Evolutionary conservation across 2,888 invertebrate species (phyloP).

Genomic region (Lordiphosa andalusiaca): DNA sequence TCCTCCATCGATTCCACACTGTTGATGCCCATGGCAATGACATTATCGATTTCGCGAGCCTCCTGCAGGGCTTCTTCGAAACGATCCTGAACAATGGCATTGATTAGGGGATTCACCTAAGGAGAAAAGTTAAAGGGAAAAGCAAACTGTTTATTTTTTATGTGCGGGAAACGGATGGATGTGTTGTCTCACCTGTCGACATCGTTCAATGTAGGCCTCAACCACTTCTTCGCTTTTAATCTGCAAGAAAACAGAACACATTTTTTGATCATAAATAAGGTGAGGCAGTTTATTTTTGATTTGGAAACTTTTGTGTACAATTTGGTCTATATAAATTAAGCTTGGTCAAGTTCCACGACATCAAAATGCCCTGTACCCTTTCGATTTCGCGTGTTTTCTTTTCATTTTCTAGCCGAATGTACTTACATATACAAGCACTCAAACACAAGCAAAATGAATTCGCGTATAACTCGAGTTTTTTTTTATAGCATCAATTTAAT

Average conservation of each 20-base stretch:
- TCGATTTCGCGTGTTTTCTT: no score
- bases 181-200: slow-evolving; percentile 86
- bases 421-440: no score
- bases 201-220: slow-evolving; percentile 87
- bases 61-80: slow-evolving; percentile 88
- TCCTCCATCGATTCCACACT: slow-evolving; percentile 84
- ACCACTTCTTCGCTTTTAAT: slow-evolving; percentile 87
- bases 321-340: no score
- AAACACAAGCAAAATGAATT: no score
- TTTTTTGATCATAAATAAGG: neutral
- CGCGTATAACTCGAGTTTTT: no score
- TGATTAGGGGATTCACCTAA: slow-evolving; percentile 88
- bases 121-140: neutral
- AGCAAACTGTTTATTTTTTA: neutral
- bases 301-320: no score
- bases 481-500: no score
- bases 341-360: no score
- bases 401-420: no score
- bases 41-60: slow-evolving; percentile 86
- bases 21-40: slow-evolving; percentile 83
- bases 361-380: no score
- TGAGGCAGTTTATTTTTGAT: no score
- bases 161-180: neutral
- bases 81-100: slow-evolving; percentile 90
- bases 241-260: slow-evolving; percentile 80